These are phyloP conservation scores for Leptopilina syphax DNA, from an alignment of 2,888 invertebrate species.

Conservation along the genomic window DNA sequence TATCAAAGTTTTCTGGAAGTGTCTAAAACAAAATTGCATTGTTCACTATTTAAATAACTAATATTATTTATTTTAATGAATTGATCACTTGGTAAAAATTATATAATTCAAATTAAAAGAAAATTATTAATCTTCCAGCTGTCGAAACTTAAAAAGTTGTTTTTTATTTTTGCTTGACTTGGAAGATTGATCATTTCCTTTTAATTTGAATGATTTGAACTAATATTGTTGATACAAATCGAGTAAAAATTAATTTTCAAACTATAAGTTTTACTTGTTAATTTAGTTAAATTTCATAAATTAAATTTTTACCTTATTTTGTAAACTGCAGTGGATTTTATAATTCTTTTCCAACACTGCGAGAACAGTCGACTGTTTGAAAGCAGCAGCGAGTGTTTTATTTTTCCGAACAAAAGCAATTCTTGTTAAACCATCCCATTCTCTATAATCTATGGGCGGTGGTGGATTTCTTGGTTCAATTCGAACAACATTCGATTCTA, in stretches of 20 bases:
- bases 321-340: constrained; percentile 90
- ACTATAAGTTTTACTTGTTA: constrained; percentile 46
- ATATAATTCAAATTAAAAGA: too few species aligned
- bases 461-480: constrained; percentile 98
- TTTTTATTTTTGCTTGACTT: not conserved
- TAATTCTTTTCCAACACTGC: constrained; percentile 95
- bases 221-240: too few species aligned
- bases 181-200: too few species aligned
- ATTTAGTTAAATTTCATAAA: constrained; percentile 42
- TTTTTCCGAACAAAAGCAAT: constrained; percentile 98
- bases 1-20: constrained; percentile 87
- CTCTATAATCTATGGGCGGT: constrained; percentile 95
- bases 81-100: too few species aligned
- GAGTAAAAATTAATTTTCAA: not conserved
- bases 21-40: constrained; percentile 78
- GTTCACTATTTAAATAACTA: not conserved
- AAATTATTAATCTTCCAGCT: too few species aligned
- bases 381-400: constrained; percentile 94
- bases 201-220: too few species aligned
- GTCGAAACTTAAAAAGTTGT: too few species aligned
- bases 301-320: constrained; percentile 82
- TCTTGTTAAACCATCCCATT: constrained; percentile 98
- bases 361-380: constrained; percentile 90
- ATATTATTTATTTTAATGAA: not conserved
- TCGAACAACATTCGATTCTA: constrained; percentile 98